Conservation (phyloP, 92 coral and sea anemone species). For the Epizoanthus illoricatus region DNA sequence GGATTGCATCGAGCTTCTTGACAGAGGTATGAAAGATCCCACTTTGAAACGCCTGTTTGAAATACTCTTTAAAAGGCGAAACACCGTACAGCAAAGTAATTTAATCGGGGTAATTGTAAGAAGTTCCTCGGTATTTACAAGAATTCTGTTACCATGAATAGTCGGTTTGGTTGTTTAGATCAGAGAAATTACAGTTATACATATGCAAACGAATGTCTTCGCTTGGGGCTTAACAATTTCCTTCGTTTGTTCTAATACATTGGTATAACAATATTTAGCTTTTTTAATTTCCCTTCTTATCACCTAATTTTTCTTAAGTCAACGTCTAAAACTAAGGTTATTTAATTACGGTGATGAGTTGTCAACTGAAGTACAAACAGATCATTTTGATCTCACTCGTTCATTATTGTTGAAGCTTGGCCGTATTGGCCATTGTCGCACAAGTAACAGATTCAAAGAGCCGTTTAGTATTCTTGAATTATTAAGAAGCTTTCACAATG, state of each 20-base stretch:
- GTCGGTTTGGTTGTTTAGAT: background rate
- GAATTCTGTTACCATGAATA: no score
- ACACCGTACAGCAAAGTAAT: no score
- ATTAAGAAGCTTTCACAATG: background rate
- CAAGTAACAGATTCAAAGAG: slow-evolving; percentile 2
- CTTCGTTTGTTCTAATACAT: background rate
- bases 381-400: background rate
- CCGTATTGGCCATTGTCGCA: background rate
- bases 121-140: no score
- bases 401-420: background rate
- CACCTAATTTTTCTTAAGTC: background rate
- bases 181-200: no score
- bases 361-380: slow-evolving; percentile 27
- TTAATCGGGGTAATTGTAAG: no score
- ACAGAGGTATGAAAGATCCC: no score
- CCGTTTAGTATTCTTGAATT: slow-evolving; percentile 15
- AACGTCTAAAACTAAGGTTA: slow-evolving; percentile 12
- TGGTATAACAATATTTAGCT: background rate
- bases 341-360: slow-evolving; percentile 22
- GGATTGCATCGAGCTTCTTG: no score
- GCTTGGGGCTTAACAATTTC: background rate
- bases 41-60: no score
- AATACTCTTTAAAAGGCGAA: no score
- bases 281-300: slow-evolving; percentile 23
- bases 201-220: background rate